These are phyloP conservation scores for Lathronympha strigana DNA, from an alignment of 2,888 invertebrate genomes.

Conservation along the genomic window DNA sequence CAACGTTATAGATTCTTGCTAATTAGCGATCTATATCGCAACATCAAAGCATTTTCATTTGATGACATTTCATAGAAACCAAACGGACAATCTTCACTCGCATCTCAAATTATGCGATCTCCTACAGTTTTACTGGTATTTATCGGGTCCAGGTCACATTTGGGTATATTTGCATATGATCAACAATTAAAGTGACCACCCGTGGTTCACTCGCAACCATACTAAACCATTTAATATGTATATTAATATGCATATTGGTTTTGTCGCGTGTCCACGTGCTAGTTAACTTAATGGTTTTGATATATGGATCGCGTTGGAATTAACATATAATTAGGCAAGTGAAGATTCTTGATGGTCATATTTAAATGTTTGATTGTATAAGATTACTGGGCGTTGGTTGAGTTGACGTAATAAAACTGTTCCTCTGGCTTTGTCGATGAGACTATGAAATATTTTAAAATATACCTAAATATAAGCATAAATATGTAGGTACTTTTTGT, in stretches of 20 bases:
- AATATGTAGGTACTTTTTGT: no score
- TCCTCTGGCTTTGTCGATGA: background rate
- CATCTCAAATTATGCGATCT: conserved; percentile 31
- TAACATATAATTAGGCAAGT: conserved; percentile 38
- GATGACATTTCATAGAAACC: conserved; percentile 22
- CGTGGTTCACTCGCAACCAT: conserved; percentile 31
- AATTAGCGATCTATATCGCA: conserved; percentile 28
- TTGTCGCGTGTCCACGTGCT: conserved; percentile 66
- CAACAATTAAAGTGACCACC: conserved; percentile 42
- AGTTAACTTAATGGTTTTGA: conserved; percentile 45
- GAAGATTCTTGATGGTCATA: conserved; percentile 37
- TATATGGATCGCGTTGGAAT: conserved; percentile 30
- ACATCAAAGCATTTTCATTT: conserved; percentile 6
- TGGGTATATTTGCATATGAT: conserved; percentile 41
- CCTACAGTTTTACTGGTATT: conserved; percentile 30
- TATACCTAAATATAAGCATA: no score
- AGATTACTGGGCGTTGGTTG: conserved; percentile 21
- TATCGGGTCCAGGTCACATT: conserved; percentile 21
- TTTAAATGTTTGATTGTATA: conserved; percentile 42
- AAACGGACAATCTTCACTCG: conserved; percentile 22
- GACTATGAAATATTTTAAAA: no score
- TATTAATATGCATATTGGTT: conserved; percentile 63
- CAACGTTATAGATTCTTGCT: conserved; percentile 8
- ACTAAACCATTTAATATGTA: conserved; percentile 52
- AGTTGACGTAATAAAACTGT: conserved; percentile 8